Evolutionary conservation across 2,113 vertebrate species (phyloP).

Genomic region (Ophiodon elongatus): DNA sequence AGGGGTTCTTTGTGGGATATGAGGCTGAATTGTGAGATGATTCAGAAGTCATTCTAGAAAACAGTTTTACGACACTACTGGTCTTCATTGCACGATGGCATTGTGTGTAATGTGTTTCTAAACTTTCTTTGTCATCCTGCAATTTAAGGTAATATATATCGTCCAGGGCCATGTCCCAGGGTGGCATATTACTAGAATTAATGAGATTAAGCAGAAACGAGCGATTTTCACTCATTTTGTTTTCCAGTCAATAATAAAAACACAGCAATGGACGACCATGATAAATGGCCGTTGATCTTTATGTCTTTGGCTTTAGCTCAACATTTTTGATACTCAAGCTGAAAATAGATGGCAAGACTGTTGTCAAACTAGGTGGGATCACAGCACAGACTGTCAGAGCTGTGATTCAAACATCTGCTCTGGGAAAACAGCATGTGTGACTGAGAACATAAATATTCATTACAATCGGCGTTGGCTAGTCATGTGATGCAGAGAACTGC

Average conservation of each 20-base stretch:
- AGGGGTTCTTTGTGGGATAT: not conserved
- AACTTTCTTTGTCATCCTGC: not conserved
- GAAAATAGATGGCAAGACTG: constrained; percentile 59
- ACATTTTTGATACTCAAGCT: constrained; percentile 54
- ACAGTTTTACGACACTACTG: not conserved
- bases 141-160: not conserved
- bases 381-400: constrained; percentile 40
- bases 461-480: constrained; percentile 1
- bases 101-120: not conserved
- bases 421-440: constrained; percentile 54
- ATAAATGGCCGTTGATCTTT: constrained; percentile 1
- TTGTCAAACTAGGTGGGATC: constrained; percentile 63
- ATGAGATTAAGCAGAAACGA: not conserved
- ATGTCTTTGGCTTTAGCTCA: constrained; percentile 32
- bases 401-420: constrained; percentile 69
- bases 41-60: not conserved
- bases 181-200: not conserved
- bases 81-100: not conserved
- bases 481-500: constrained; percentile 13
- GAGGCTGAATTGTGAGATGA: not conserved
- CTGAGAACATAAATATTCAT: constrained; percentile 46
- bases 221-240: not conserved
- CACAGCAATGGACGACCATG: not conserved
- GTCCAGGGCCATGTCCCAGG: not conserved
- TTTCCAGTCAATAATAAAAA: not conserved